Evolutionary conservation across 1,140 invertebrate species (phyloP).

Genomic region (Pantala flavescens): DNA sequence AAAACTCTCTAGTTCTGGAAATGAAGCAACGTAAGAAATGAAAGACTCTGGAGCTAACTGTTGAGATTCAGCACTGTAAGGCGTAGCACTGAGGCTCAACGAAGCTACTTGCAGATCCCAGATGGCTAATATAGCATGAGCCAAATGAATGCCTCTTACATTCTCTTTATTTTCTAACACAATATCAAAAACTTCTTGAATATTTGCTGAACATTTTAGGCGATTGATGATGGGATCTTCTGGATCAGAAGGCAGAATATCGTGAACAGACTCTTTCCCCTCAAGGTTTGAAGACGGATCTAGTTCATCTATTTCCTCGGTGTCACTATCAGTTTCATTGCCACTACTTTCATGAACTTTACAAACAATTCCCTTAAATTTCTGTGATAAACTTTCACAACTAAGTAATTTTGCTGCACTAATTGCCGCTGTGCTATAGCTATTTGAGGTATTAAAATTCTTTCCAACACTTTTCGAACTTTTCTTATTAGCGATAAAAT

Average conservation of each 20-base stretch:
- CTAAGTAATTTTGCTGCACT: no score
- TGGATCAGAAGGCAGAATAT: background rate
- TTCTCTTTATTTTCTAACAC: background rate
- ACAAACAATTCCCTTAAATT: no score
- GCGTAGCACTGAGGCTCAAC: background rate
- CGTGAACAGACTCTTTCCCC: background rate
- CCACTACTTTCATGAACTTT: background rate
- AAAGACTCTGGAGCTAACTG: background rate
- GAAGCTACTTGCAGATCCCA: conserved; percentile 6
- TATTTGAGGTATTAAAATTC: no score
- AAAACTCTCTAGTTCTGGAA: background rate
- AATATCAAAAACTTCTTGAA: conserved; percentile 12
- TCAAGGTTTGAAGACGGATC: background rate
- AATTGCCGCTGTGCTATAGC: no score
- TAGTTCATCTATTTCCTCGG: background rate
- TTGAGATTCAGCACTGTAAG: background rate
- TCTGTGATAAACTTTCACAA: no score
- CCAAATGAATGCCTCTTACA: background rate
- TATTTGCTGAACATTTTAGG: background rate
- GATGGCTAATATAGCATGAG: background rate
- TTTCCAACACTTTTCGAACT: no score
- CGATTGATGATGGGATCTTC: background rate
- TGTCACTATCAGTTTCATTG: background rate
- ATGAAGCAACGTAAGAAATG: background rate
- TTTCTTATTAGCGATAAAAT: background rate